Base-by-base conservation (phyloP, 2,113 vertebrate genomes). In the Vidua chalybeata region DNA sequence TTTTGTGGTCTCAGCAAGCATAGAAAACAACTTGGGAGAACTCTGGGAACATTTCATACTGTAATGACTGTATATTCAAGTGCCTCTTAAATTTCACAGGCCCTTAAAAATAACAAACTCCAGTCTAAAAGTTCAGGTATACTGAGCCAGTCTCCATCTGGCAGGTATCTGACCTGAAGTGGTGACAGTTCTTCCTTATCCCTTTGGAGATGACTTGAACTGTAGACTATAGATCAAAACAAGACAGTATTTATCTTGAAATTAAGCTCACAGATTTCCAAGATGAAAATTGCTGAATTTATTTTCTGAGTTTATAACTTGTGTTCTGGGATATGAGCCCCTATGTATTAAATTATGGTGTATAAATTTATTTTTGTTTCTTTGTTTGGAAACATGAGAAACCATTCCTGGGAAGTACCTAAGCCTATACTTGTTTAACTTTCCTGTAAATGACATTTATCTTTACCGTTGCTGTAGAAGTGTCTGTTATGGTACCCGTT, bases 1-100 rank as follows among this genome's bases (percentile, higher is more conserved):
- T 99, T 96, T 97, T 99, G 58, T 99, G 99, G 99, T 99, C 99
- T 94, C 99, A 99, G 93, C 99, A 99, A 68, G 98, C 98, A 39
- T 99, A 97, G 97, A 49, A 77, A 64, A 78, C 41, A 84, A 58
- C 67, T 67, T 72, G 51, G 41, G 63, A 76, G 73, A 91, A 76
- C 56, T 67, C 46, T 58, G 76, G 64, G 39, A 84, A 54, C 10
- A 5, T 33, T 80, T 89, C 64, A 56, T 92, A 48, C 41, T 88
- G 59, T 56, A 64, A 88, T 46, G 33, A 78, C 46, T 87, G 54
- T 92, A 33, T 58, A 61, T 89, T 84, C 22, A 94, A 95, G 84
- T 92, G 95, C 81, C 75, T 94, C 55, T 78, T 52, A 41, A 89
- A 58, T 7, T 61, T 35, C 22, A 45, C 48, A 69, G 51, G 15